Percentiles rank a stretch among this genome's conserved stretches.
These are phyloP conservation scores for Heteromyza rotundicornis DNA, from an alignment of 2,888 invertebrate species.

Conservation along the genomic window DNA sequence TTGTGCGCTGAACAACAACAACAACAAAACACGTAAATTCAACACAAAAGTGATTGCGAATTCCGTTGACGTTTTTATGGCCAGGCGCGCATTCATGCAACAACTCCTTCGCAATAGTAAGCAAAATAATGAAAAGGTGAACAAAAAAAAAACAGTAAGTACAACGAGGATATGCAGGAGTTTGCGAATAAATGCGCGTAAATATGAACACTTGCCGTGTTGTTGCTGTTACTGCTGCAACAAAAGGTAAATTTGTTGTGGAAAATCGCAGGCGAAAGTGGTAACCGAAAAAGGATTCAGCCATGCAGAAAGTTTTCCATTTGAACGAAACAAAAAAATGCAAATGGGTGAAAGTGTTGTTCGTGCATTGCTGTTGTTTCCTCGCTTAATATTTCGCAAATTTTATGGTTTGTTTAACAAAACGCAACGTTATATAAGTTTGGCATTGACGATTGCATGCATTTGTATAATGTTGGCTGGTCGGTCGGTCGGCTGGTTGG, in stretches of 20 bases:
- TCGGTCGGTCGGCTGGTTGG: too few species aligned
- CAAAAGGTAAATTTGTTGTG: not conserved
- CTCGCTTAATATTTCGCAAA: conserved; percentile 37
- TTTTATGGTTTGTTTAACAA: conserved; percentile 52
- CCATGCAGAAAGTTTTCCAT: not conserved
- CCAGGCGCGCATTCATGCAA: conserved; percentile 5
- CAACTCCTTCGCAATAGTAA: conserved; percentile 39
- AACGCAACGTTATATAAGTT: conserved; percentile 41
- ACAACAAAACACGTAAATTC: conserved; percentile 9
- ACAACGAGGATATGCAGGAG: not conserved
- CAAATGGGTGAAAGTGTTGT: conserved; percentile 12
- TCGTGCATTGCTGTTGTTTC: conserved; percentile 29
- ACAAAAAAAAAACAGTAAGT: not conserved
- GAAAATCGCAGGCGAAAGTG: not conserved
- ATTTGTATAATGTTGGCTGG: not conserved
- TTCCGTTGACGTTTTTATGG: conserved; percentile 8
- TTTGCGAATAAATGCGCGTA: not conserved
- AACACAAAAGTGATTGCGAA: conserved; percentile 6
- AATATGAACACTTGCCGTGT: not conserved
- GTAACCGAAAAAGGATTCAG: not conserved
- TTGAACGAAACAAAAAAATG: not conserved
- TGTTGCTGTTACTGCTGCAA: not conserved
- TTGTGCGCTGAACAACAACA: conserved; percentile 11
- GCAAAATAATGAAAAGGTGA: conserved; percentile 18
- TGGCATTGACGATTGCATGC: not conserved